Base-by-base conservation (phyloP, 2,888 invertebrate genomes). In the Ophion ellenae region DNA sequence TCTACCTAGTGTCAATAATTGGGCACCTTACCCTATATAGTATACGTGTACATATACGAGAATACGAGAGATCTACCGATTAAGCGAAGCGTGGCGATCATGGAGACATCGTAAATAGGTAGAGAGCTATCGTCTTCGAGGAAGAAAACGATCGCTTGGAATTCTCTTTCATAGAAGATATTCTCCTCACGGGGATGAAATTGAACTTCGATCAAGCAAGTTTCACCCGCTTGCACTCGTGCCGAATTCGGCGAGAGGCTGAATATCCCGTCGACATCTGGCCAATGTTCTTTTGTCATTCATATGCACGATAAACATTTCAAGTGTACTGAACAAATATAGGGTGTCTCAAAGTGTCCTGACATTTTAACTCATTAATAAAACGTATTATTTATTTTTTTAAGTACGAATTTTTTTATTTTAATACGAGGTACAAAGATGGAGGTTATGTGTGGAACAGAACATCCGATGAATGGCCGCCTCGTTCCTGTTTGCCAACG, bases 151-250 rank as follows among this genome's bases (percentile, higher is more conserved):
- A 91, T 91, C 0, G 91, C 94, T 3, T 88, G 88, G 64, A 94
- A 82, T 57, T 91, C 91, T 76, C 90, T 89, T 6, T 87, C 89
- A 86, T 91, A 94, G 40, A 94, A 86, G 20, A 86, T 86, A 64
- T 92, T 90, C 47, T 88, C 84, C 45, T 89, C 86, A 3, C 86
- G 76, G 0, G 94, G 94, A 32, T 86, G 81, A 86, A 94, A 94
- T 17, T 88, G 81, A n/a, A 93, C 91, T 88, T 94, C 93, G 84
- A 94, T 94, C 53, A 92, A 81, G 20, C 89, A 91, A 2, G 92
- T 91, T 81, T 92, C 89, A 32, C 91, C 88, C 1, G 90, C 85
- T 5, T 87, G 87, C 45, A 94, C 91, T 66, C 76, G 87, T 2
- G 90, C 83, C 59, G 84, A 86, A 36, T 88, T 88, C 0, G 94